Percentiles rank a stretch among this genome's conserved stretches.
Evolutionary conservation across 2,113 vertebrate species (phyloP).

Genomic region (Oriolus oriolus): DNA sequence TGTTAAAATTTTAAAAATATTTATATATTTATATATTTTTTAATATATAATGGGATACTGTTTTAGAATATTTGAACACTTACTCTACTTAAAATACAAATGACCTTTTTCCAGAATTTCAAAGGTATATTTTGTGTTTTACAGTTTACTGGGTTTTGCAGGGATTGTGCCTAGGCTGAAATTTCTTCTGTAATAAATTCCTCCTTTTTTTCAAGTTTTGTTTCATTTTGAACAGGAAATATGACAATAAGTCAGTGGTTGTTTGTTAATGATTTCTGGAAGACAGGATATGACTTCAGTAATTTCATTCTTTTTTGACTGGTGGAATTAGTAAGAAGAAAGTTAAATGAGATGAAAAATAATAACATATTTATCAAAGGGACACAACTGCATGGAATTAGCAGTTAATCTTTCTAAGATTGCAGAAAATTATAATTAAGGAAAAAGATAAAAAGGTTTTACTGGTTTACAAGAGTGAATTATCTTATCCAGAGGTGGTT

Average conservation of each 20-base stretch:
- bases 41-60: background rate
- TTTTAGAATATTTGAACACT: background rate
- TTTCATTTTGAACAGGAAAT: background rate
- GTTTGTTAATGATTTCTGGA: background rate
- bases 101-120: background rate
- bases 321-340: background rate
- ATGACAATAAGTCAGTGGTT: background rate
- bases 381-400: background rate
- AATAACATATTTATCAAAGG: background rate
- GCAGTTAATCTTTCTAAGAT: background rate
- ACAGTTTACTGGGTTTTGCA: background rate
- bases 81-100: background rate
- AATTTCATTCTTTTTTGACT: background rate
- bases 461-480: background rate
- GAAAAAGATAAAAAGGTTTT: background rate
- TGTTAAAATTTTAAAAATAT: background rate
- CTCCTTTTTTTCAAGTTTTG: background rate
- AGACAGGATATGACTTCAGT: background rate
- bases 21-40: background rate
- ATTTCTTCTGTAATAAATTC: background rate
- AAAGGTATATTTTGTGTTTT: background rate
- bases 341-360: background rate
- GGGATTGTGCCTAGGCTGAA: background rate
- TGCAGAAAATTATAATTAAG: background rate
- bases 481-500: background rate